Base-by-base conservation (phyloP, 2,113 vertebrate genomes). In the Candoia aspera region DNA sequence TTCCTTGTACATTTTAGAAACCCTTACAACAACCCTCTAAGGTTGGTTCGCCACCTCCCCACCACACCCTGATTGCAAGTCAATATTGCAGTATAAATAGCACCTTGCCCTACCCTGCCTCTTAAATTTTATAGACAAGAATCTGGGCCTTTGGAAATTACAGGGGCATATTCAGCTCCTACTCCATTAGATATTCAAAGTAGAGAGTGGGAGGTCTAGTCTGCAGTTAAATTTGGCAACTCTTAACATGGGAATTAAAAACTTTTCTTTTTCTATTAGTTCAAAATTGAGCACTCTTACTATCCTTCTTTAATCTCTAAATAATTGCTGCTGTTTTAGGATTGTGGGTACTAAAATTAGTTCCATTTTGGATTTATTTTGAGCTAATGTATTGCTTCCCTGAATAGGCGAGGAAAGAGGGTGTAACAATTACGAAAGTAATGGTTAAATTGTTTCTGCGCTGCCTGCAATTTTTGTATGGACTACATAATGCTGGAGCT, bases 401-500 rank as follows among this genome's bases (percentile, higher is more conserved):
- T 49, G 0, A 29, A 11, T 0, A 17, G 55, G 10, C 0, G 8
- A 79, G 33, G 73, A 79, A 79, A 79, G 46, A 83, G 90, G 54
- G 8, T 1, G 0, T 2, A 0, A 12, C 73, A 86, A 46, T 15
- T 68, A 94, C 5, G 24, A 92, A 92, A 91, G n/a, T 84, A 91
- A 13, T 88, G 11, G 73, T 87, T 86, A 93, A 95, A 68, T 91
- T 46, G 6, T 90, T 86, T 8, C 0, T 91, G 90, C 90, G 87
- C 90, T 60, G 83, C 90, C 91, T 91, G 85, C 73, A 53, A 79
- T 62, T 88, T 93, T 88, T 92, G 85, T 5, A 19, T 6, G 85
- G 89, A 37, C 68, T 84, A n/a, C 60, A 33, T 15, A 73, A 90
- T 73, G 91, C 90, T 91, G 84, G 88, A 84, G 73, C 91, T 92